Evolutionary conservation across 2,113 vertebrate species (phyloP), one percentile per base, ranked within the genome.

Genomic region (Ctenomys sociabilis): DNA sequence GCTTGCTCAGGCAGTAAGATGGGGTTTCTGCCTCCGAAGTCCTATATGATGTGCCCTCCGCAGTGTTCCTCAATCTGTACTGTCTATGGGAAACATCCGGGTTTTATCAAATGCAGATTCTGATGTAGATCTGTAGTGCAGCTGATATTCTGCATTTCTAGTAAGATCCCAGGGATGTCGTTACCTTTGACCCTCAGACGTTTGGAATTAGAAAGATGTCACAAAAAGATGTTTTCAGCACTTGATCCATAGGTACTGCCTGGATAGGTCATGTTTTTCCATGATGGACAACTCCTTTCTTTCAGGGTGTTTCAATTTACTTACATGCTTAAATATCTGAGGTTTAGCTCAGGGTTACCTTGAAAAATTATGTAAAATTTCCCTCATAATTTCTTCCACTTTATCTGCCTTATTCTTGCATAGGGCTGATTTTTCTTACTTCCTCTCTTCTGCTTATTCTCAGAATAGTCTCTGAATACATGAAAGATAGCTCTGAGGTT

Each of bases 61-160:
- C 24, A 26, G 43, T 3, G 21, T 10, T 5, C 70, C 75, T 72
- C 22, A 13, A 14, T 52, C 22, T 30, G 16, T 1, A 72, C 63
- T 0, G 5, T n/a, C 49, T 43, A 1, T 0, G 2, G 6, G 82
- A 40, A 13, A 30, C 32, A 28, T 59, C 17, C 0, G 45, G 30
- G 63, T 40, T 7, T 12, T 61, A 70, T 22, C 54, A 35, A 73
- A 72, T 14, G 82, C 54, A 45, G 75, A n/a, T 35, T 45, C 70
- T 37, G 72, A 68, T 7, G 54, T 4, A n/a, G 49, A 22, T 45
- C 32, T 59, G 49, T 5, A 9, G 3, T 26, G 13, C 26, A 24
- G 37, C 13, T n/a, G 40, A 3, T 13, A 68, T 1, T 28, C 16
- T 26, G 22, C 13, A 43, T 68, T 28, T 88, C 35, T 32, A 30